phyloP scores from a whole-genome alignment of 2,113 vertebrate species.

The Stigmatopora argus region DNA sequence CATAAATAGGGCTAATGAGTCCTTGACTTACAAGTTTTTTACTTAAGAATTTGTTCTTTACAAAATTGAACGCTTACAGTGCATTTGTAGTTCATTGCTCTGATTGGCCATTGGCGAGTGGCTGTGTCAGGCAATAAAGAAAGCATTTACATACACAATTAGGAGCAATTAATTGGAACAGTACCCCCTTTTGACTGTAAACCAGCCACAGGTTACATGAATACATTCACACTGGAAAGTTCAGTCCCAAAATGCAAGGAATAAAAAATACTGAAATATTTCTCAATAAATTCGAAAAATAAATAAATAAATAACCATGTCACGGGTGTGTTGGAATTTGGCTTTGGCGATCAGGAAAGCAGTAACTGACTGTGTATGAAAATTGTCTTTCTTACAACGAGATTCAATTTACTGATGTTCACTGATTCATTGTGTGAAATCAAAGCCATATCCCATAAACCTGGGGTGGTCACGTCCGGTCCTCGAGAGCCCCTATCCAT shows the following conservation, averaged over 20 bases:
- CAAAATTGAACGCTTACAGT: too few species aligned
- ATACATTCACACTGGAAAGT: not conserved
- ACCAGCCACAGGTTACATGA: conserved; percentile 16
- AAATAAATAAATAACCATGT: not conserved
- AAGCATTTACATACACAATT: not conserved
- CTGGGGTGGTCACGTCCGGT: too few species aligned
- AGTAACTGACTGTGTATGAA: not conserved
- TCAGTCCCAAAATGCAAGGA: not conserved
- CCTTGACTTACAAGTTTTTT: too few species aligned
- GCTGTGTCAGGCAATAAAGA: too few species aligned
- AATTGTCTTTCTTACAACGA: not conserved
- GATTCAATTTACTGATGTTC: too few species aligned
- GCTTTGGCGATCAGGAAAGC: not conserved
- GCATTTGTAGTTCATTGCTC: too few species aligned
- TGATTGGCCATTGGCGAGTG: too few species aligned
- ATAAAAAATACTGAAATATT: not conserved
- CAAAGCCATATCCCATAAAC: too few species aligned
- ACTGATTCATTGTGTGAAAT: too few species aligned
- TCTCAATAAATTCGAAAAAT: not conserved
- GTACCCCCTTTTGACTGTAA: conserved; percentile 40
- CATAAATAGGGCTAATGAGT: too few species aligned
- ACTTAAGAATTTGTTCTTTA: too few species aligned
- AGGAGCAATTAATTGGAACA: not conserved
- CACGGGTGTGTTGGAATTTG: not conserved
- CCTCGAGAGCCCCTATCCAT: too few species aligned